Percentiles rank a stretch among this genome's conserved stretches.
Conservation (phyloP, 2,797 vertebrate species). For the Pseudochirops cupreus region DNA sequence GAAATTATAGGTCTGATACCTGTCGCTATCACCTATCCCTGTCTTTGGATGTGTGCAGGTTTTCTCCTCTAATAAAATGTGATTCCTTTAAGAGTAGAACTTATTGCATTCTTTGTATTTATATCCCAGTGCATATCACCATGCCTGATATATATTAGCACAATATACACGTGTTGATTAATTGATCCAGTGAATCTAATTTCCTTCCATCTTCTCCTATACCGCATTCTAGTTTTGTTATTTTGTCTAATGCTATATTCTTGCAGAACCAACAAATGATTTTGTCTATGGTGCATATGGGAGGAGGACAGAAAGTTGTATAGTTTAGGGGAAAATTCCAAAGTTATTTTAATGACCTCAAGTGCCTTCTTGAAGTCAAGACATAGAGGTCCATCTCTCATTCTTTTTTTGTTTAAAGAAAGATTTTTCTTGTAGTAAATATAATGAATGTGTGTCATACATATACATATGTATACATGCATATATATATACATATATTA, state of each 20-base stretch:
- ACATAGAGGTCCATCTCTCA: not conserved
- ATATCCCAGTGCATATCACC: not conserved
- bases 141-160: not conserved
- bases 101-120: not conserved
- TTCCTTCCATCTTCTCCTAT: not conserved
- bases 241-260: not conserved
- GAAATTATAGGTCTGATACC: not conserved
- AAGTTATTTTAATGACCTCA: not conserved
- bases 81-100: not conserved
- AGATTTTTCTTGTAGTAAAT: not conserved
- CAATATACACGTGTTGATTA: not conserved
- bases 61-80: not conserved
- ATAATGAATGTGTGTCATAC: not conserved
- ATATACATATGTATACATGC: not conserved
- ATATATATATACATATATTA: not conserved
- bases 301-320: not conserved
- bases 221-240: not conserved
- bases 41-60: not conserved
- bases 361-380: not conserved
- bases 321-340: not conserved
- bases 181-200: not conserved
- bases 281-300: not conserved
- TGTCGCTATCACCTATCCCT: not conserved
- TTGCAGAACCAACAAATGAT: not conserved
- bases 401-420: not conserved